Conservation (phyloP, 2,113 vertebrate genomes). For the Ardeotis arabs region DNA sequence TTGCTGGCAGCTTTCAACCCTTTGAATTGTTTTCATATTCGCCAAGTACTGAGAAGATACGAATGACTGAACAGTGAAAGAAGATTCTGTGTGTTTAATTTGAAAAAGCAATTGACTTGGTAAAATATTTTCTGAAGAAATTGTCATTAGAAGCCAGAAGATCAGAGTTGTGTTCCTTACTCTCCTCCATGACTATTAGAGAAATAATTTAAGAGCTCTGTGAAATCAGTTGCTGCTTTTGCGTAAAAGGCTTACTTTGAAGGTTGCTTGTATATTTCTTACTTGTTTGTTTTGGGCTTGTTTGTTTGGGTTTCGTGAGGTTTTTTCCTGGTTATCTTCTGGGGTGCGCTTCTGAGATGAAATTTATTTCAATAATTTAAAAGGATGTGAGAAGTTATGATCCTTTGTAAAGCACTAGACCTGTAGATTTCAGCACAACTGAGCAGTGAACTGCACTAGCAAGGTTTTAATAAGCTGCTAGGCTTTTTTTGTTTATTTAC, state of each 20-base stretch:
- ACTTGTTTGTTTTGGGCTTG: neutral
- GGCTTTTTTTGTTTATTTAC: neutral
- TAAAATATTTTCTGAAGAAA: neutral
- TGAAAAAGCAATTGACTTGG: neutral
- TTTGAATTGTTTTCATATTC: neutral
- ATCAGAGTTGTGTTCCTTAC: neutral
- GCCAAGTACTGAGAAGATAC: neutral
- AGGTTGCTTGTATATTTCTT: neutral
- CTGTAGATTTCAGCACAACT: neutral
- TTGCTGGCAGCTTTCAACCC: neutral
- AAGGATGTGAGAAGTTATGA: rapidly evolving
- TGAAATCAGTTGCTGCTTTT: neutral
- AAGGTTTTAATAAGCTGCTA: neutral
- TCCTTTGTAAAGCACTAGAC: neutral
- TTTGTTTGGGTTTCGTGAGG: neutral
- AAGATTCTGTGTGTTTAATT: neutral
- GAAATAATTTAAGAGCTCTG: neutral
- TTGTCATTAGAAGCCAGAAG: neutral
- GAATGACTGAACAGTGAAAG: neutral
- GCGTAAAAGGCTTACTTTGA: neutral
- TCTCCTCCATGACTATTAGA: neutral
- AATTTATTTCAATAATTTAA: neutral
- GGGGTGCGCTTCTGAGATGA: neutral
- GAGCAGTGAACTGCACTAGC: neutral
- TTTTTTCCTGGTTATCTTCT: neutral